Percentiles rank a stretch among this genome's conserved stretches.
Conservation (phyloP, 2,888 invertebrate species). For the Lysandra bellargus region DNA sequence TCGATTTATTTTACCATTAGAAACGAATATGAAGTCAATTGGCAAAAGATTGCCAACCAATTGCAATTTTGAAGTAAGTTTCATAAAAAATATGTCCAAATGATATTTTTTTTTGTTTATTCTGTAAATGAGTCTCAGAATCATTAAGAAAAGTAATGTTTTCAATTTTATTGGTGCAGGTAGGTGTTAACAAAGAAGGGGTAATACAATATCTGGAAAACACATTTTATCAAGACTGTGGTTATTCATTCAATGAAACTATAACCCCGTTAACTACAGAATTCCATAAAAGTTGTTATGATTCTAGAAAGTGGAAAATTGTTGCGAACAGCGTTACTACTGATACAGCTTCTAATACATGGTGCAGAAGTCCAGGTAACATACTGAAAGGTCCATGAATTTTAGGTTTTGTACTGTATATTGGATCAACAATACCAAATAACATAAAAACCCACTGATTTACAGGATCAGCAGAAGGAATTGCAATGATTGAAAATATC, state of each 20-base stretch:
- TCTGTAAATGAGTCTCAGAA: too few species aligned
- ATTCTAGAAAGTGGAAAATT: constrained; percentile 79
- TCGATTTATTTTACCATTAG: constrained; percentile 81
- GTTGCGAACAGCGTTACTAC: constrained; percentile 77
- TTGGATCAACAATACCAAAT: too few species aligned
- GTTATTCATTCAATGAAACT: constrained; percentile 73
- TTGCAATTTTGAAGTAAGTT: constrained; percentile 77
- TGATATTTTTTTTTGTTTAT: background rate
- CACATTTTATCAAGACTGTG: constrained; percentile 75
- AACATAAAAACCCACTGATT: constrained; percentile 38
- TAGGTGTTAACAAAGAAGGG: constrained; percentile 82
- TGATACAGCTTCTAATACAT: constrained; percentile 85
- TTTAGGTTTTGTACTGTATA: too few species aligned
- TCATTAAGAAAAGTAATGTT: background rate
- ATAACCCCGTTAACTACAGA: constrained; percentile 55
- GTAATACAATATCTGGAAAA: constrained; percentile 83
- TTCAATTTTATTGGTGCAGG: constrained; percentile 53
- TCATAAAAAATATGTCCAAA: background rate
- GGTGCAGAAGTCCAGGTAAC: constrained; percentile 84
- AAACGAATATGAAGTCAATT: constrained; percentile 82
- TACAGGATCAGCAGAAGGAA: constrained; percentile 80
- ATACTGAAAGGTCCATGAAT: too few species aligned
- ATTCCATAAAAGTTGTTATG: constrained; percentile 78
- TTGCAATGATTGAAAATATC: constrained; percentile 83
- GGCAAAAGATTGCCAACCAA: constrained; percentile 79